Conservation (phyloP, 1,140 invertebrate species). For the Melipona quadrifasciata region DNA sequence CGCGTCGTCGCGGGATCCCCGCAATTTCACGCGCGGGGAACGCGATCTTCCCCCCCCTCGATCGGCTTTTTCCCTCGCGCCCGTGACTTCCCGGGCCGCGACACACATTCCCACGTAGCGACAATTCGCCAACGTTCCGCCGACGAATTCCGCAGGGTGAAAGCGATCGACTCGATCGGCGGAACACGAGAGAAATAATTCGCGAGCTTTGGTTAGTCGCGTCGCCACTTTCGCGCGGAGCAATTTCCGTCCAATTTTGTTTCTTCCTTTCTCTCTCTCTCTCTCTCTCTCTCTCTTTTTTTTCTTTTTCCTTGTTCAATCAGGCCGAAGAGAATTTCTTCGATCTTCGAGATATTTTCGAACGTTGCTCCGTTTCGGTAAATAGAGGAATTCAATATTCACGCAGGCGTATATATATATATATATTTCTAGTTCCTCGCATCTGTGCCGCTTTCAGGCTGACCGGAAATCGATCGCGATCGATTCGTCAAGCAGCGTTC, state of each 20-base stretch:
- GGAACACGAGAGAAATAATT: not conserved
- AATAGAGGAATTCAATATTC: too few species aligned
- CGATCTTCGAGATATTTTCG: too few species aligned
- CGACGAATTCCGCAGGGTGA: not conserved
- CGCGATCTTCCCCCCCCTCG: slow-evolving; percentile 9
- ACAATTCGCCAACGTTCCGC: not conserved
- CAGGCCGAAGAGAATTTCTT: not conserved
- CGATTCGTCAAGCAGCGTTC: too few species aligned
- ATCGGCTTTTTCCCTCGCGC: not conserved
- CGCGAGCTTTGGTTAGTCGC: not conserved
- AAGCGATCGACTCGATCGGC: not conserved
- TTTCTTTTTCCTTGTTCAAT: not conserved
- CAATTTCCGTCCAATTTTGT: not conserved
- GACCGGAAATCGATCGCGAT: too few species aligned
- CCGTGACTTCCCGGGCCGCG: too few species aligned
- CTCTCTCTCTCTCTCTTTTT: too few species aligned
- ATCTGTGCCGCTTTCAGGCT: too few species aligned
- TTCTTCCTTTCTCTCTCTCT: too few species aligned
- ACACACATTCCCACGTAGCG: not conserved
- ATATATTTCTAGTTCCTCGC: too few species aligned
- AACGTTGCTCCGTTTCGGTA: too few species aligned
- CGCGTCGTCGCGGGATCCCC: slow-evolving; percentile 13
- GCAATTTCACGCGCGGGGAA: slow-evolving; percentile 18
- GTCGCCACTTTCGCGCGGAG: too few species aligned
- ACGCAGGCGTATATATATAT: too few species aligned